phyloP scores from a whole-genome alignment of 2,797 vertebrate genomes.

The Trematomus bernacchii region DNA sequence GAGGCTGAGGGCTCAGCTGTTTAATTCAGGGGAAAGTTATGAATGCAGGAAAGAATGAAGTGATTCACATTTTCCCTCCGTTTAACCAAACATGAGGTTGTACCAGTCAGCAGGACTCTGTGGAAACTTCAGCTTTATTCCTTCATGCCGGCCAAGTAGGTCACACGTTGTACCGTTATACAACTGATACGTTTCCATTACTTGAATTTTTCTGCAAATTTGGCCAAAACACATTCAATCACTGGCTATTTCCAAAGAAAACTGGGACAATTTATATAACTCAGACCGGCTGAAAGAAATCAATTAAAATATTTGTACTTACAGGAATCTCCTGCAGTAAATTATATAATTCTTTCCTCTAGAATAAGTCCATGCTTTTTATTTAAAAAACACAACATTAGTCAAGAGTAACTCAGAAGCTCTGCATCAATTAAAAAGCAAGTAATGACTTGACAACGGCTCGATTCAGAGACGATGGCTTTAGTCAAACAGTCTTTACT shows the following conservation, averaged over 20 bases:
- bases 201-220: constrained; percentile 1
- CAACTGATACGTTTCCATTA: background rate
- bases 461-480: no score
- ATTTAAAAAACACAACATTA: no score
- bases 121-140: constrained; percentile 47
- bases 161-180: constrained; percentile 1
- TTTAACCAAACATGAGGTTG: constrained; percentile 10
- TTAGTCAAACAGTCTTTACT: no score
- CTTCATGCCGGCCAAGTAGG: constrained; percentile 26
- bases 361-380: background rate
- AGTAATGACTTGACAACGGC: no score
- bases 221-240: background rate
- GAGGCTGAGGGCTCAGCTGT: background rate
- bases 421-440: no score
- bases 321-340: background rate
- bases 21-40: constrained; percentile 6
- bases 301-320: background rate
- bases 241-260: background rate
- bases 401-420: no score
- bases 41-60: constrained; percentile 29
- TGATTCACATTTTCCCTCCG: constrained; percentile 13
- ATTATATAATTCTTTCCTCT: background rate
- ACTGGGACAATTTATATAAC: no score
- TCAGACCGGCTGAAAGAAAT: background rate
- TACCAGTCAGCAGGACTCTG: constrained; percentile 3